A percentile compares a stretch with the other conserved stretches of the same genome.
These are phyloP conservation scores for Macrobrachium rosenbergii DNA, from an alignment of 1,140 invertebrate species.

Conservation along the genomic window DNA sequence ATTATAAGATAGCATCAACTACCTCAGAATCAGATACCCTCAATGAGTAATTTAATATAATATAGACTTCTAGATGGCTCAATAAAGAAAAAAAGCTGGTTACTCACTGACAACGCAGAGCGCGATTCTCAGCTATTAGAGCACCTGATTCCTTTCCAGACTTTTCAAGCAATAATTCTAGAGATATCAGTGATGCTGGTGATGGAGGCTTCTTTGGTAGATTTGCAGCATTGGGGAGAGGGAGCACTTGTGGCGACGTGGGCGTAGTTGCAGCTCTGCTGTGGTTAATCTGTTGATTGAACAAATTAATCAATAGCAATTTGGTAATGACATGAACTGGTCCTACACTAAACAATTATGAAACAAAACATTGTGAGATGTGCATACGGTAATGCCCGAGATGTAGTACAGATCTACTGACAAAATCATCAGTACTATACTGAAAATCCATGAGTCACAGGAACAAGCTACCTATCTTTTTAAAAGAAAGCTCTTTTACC, in stretches of 20 bases:
- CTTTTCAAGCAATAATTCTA: slow-evolving; percentile 49
- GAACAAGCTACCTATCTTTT: too few species aligned
- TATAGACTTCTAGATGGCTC: not conserved
- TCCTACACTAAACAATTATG: too few species aligned
- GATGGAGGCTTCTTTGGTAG: slow-evolving; percentile 52
- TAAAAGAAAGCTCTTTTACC: too few species aligned
- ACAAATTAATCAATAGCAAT: not conserved
- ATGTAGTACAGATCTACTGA: too few species aligned
- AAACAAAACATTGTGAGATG: too few species aligned
- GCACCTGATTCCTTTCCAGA: slow-evolving; percentile 54
- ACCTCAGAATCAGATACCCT: too few species aligned
- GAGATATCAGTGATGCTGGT: slow-evolving; percentile 47
- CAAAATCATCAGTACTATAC: too few species aligned
- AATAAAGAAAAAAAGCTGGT: not conserved
- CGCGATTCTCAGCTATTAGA: slow-evolving; percentile 59
- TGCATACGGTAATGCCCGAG: too few species aligned
- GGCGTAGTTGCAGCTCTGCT: slow-evolving; percentile 16
- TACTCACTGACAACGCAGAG: slow-evolving; percentile 61
- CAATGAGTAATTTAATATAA: not conserved
- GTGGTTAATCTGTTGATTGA: slow-evolving; percentile 39
- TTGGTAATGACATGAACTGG: not conserved
- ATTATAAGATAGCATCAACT: too few species aligned
- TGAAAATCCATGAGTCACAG: too few species aligned
- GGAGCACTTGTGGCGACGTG: slow-evolving; percentile 5
- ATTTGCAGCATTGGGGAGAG: slow-evolving; percentile 40